Conservation (phyloP, 2,797 vertebrate genomes). For the Poeciliopsis presidionis region DNA sequence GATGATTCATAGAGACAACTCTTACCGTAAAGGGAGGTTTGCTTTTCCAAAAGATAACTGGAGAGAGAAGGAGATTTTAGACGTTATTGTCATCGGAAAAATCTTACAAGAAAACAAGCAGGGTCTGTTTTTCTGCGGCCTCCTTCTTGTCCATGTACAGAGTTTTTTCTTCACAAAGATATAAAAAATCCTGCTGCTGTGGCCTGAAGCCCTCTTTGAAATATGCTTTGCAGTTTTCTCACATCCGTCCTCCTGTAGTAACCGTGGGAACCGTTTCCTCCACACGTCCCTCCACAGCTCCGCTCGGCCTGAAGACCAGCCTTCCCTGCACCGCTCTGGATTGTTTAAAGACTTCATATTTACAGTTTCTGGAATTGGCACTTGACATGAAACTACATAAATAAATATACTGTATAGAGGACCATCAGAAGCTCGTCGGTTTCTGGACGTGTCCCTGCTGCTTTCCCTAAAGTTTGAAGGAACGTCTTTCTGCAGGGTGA, state of each 20-base stretch:
- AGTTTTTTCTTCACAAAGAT: conserved; percentile 38
- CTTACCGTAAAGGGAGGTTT: conserved; percentile 72
- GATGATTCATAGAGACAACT: conserved; percentile 32
- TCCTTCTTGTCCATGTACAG: conserved; percentile 28
- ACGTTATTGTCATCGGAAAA: conserved; percentile 35
- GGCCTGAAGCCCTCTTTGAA: conserved; percentile 18
- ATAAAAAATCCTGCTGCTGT: conserved; percentile 2
- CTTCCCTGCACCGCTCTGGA: conserved; percentile 71
- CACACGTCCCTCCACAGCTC: conserved; percentile 4
- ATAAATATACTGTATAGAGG: conserved; percentile 60
- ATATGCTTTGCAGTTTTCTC: conserved; percentile 27
- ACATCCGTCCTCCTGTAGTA: conserved; percentile 4
- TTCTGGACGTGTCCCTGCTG: conserved; percentile 34
- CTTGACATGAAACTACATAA: conserved; percentile 89
- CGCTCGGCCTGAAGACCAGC: conserved; percentile 50
- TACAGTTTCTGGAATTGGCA: conserved; percentile 91
- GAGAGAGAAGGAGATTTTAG: conserved; percentile 42
- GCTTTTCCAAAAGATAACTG: conserved; percentile 56
- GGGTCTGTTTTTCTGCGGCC: conserved; percentile 59
- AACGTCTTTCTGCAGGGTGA: conserved; percentile 15
- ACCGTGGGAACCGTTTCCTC: conserved; percentile 20
- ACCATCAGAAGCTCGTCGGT: conserved; percentile 50
- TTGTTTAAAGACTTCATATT: conserved; percentile 76
- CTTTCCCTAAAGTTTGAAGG: conserved; percentile 23
- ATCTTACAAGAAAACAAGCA: conserved; percentile 20